Percentiles rank a stretch among this genome's conserved stretches.
phyloP scores from a whole-genome alignment of 2,888 invertebrate genomes.

The Syrphus vitripennis region DNA sequence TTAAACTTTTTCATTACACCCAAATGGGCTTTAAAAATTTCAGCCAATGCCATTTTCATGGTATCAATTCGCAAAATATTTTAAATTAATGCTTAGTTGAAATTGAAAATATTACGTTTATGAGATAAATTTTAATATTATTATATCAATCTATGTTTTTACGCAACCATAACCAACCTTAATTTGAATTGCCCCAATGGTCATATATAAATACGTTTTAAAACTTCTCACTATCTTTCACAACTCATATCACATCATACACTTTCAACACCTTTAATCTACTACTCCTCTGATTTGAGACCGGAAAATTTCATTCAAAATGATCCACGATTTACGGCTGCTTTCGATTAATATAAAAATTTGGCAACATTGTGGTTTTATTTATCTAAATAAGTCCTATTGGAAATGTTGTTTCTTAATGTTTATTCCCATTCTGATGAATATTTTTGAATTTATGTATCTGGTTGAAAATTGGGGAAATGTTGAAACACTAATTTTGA shows the following conservation, averaged over 20 bases:
- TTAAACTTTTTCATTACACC: too few relatives aligned
- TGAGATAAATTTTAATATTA: neutral
- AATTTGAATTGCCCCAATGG: neutral
- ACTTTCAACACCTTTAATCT: neutral
- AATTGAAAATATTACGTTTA: too few relatives aligned
- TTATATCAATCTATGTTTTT: too few relatives aligned
- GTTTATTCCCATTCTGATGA: conserved; percentile 13
- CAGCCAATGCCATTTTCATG: too few relatives aligned
- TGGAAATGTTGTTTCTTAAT: conserved; percentile 21
- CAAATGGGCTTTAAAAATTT: too few relatives aligned
- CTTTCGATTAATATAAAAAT: conserved; percentile 67
- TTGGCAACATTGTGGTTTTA: conserved; percentile 66
- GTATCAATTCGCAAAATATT: too few relatives aligned
- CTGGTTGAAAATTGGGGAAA: conserved; percentile 36
- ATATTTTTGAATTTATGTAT: conserved; percentile 52
- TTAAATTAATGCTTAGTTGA: too few relatives aligned
- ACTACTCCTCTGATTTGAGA: neutral
- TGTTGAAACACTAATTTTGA: conserved; percentile 47
- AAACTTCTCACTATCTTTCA: neutral
- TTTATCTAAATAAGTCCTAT: conserved; percentile 38
- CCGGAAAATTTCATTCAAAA: neutral
- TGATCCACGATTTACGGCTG: conserved; percentile 60
- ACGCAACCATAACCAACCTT: neutral
- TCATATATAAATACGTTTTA: neutral
- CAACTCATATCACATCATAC: conserved; percentile 14